Percentiles rank a stretch among this genome's conserved stretches.
phyloP scores from a whole-genome alignment of 1,140 invertebrate genomes.

The Drosophila saltans region DNA sequence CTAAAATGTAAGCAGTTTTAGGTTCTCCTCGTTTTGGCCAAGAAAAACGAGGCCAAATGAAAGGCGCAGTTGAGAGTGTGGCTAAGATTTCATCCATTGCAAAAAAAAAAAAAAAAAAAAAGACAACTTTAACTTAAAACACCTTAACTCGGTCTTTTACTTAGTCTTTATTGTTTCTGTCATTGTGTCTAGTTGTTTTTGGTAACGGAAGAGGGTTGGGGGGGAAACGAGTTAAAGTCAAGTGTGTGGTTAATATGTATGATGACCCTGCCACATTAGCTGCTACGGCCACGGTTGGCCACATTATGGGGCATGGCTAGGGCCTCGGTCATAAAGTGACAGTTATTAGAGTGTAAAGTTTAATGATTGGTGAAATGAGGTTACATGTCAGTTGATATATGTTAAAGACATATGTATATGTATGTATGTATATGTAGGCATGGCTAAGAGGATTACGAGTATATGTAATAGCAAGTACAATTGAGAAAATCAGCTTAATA shows the following conservation, averaged over 20 bases:
- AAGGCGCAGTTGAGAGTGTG: conserved; percentile 21
- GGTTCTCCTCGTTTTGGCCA: neutral
- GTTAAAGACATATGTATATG: neutral
- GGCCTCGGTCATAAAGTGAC: conserved; percentile 24
- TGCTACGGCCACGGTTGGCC: conserved; percentile 57
- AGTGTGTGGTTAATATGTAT: conserved; percentile 16
- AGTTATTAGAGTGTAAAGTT: conserved; percentile 80
- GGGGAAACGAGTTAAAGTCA: neutral
- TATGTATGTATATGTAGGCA: conserved; percentile 12
- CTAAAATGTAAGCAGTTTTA: neutral
- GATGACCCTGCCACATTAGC: conserved; percentile 71
- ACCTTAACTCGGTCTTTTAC: conserved; percentile 42
- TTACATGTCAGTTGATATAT: conserved; percentile 44
- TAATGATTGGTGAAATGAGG: conserved; percentile 77
- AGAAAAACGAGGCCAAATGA: conserved; percentile 1
- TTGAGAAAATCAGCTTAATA: conserved; percentile 8
- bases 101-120: neutral
- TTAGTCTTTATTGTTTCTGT: conserved; percentile 43
- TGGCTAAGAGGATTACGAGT: conserved; percentile 34
- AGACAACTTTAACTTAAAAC: conserved; percentile 26
- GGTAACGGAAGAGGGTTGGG: too few species aligned
- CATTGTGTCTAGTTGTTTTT: conserved; percentile 13
- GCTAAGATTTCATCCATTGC: conserved; percentile 51
- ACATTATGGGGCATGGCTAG: conserved; percentile 7
- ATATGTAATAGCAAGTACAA: neutral